Evolutionary conservation across 1,140 invertebrate genomes (phyloP).

Genomic region (Argopecten irradians): DNA sequence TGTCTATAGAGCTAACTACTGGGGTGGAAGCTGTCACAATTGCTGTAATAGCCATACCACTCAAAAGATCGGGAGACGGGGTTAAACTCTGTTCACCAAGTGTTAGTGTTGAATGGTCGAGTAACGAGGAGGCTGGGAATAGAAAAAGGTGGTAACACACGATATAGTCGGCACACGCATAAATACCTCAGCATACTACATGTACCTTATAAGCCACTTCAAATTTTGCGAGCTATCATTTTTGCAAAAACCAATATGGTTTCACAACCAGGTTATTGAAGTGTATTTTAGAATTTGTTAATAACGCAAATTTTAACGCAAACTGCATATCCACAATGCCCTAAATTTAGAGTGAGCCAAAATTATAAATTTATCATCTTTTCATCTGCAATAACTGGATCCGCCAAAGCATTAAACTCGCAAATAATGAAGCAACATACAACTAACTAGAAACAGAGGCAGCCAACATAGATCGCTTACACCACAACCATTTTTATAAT

Average conservation of each 20-base stretch:
- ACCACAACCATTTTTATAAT: too few relatives aligned
- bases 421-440: too few relatives aligned
- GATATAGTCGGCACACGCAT: background rate
- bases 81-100: background rate
- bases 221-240: background rate
- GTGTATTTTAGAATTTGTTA: background rate
- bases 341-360: too few relatives aligned
- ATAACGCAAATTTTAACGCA: background rate
- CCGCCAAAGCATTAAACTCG: too few relatives aligned
- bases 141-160: background rate
- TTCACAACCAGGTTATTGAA: too few relatives aligned
- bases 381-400: too few relatives aligned
- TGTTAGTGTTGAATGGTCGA: conserved; percentile 13
- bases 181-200: background rate
- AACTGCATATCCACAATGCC: too few relatives aligned
- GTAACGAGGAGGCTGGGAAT: background rate
- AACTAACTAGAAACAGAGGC: too few relatives aligned
- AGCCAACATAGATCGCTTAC: too few relatives aligned
- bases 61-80: background rate
- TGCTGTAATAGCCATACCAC: background rate
- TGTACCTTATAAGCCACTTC: too few relatives aligned
- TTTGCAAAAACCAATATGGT: background rate
- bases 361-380: too few relatives aligned
- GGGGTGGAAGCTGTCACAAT: background rate
- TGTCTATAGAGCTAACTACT: background rate